Percentiles rank a stretch among this genome's conserved stretches.
These are phyloP conservation scores for Microhierax caerulescens DNA, from an alignment of 2,797 vertebrate genomes.

Conservation along the genomic window DNA sequence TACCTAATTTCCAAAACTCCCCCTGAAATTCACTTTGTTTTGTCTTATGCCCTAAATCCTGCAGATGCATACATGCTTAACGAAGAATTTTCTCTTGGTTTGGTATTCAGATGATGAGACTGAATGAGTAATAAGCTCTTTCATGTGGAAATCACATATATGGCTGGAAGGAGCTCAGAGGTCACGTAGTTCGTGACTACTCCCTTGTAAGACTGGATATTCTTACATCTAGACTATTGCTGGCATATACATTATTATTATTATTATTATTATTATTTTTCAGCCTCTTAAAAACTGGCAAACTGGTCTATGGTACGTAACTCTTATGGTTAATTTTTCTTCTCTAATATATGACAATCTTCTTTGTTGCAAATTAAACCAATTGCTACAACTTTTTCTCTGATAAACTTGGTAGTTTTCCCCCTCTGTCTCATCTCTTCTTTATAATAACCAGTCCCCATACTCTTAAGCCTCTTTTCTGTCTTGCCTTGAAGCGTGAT, in stretches of 20 bases:
- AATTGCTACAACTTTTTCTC: background rate
- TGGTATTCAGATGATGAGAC: conserved; percentile 24
- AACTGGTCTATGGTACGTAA: background rate
- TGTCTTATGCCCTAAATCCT: background rate
- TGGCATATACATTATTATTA: background rate
- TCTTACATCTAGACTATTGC: background rate
- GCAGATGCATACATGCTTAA: background rate
- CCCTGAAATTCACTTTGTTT: background rate
- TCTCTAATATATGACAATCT: background rate
- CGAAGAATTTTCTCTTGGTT: background rate
- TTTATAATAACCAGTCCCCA: background rate
- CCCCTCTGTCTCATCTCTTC: background rate
- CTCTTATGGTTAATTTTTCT: background rate
- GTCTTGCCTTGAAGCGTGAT: background rate
- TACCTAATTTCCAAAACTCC: background rate
- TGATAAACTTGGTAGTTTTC: background rate
- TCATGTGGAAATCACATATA: background rate
- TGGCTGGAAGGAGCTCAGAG: background rate
- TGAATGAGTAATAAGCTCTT: conserved; percentile 16
- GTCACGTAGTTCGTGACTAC: background rate
- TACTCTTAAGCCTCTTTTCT: background rate
- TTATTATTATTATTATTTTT: too few relatives aligned
- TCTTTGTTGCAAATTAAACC: background rate
- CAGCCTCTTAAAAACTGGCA: background rate
- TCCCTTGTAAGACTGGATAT: background rate